Percentiles rank a stretch among this genome's conserved stretches.
These are phyloP conservation scores for Oikopleura vanhoeffeni DNA, from an alignment of 23 tunicate genomes.

Conservation along the genomic window DNA sequence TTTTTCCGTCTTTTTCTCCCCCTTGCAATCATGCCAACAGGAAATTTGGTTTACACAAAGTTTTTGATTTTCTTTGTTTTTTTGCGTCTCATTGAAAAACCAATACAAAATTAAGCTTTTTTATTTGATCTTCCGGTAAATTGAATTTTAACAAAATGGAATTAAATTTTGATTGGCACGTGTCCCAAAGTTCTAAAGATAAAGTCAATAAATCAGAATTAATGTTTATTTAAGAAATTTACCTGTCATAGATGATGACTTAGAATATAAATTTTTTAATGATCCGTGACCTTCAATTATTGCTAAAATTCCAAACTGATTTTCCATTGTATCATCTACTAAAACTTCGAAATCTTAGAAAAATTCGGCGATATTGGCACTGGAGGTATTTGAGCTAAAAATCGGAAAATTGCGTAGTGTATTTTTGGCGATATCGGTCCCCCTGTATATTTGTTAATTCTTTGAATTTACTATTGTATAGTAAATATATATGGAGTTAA, in stretches of 20 bases:
- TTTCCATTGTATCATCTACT: background rate
- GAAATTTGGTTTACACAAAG: background rate
- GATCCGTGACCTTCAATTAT: too few relatives aligned
- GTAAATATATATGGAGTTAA: too few relatives aligned
- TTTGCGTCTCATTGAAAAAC: background rate
- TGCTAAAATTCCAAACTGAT: background rate
- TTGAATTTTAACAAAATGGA: background rate
- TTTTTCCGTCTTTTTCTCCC: background rate
- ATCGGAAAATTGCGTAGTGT: too few relatives aligned
- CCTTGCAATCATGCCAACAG: background rate
- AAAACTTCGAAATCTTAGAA: background rate
- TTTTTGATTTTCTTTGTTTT: background rate
- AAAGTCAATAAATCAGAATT: too few relatives aligned
- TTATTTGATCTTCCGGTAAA: background rate
- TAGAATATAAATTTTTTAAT: too few relatives aligned
- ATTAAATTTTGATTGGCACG: background rate
- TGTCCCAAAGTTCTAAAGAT: background rate
- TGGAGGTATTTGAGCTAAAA: too few relatives aligned
- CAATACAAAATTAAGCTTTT: background rate
- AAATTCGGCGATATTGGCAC: too few relatives aligned
- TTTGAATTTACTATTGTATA: too few relatives aligned
- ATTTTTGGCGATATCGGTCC: too few relatives aligned
- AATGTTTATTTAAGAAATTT: too few relatives aligned
- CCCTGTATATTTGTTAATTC: too few relatives aligned
- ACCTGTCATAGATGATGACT: too few relatives aligned